phyloP scores from a whole-genome alignment of 2,113 vertebrate genomes.

The Triplophysa siluroides region DNA sequence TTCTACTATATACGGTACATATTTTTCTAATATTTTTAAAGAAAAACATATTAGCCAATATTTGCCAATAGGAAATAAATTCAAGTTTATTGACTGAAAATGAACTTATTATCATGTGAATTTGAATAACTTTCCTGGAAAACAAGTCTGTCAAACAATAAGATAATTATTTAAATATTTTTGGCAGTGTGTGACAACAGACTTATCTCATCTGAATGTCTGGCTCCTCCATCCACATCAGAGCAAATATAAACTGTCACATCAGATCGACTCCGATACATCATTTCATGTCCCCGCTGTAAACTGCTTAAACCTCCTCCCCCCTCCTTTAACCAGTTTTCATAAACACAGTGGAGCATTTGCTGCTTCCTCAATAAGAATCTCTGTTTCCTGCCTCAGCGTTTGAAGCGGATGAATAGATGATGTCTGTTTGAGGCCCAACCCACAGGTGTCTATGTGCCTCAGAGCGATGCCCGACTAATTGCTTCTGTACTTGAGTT shows the following conservation, averaged over 20 bases:
- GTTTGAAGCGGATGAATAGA: background rate
- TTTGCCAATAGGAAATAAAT: too few species aligned
- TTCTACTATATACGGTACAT: too few species aligned
- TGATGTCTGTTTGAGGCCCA: background rate
- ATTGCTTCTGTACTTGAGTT: constrained; percentile 49
- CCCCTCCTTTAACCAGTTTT: background rate
- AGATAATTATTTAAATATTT: too few species aligned
- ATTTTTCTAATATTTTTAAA: too few species aligned
- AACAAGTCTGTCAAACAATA: too few species aligned
- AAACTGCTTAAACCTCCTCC: constrained; percentile 3
- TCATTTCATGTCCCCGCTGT: background rate
- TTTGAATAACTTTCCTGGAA: too few species aligned
- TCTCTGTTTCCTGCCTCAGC: background rate
- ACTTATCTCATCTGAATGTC: background rate
- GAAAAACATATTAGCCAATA: too few species aligned
- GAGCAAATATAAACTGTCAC: background rate
- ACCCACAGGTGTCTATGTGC: constrained; percentile 21
- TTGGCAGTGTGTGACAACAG: too few species aligned
- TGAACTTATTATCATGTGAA: too few species aligned
- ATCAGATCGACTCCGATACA: background rate
- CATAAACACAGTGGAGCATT: background rate
- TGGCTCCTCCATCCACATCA: background rate
- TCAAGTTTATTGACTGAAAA: too few species aligned
- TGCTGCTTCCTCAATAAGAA: background rate
- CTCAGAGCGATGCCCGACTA: background rate